Percentiles rank a stretch among this genome's conserved stretches.
phyloP scores from a whole-genome alignment of 2,113 vertebrate genomes.

The Cyanoderma ruficeps region DNA sequence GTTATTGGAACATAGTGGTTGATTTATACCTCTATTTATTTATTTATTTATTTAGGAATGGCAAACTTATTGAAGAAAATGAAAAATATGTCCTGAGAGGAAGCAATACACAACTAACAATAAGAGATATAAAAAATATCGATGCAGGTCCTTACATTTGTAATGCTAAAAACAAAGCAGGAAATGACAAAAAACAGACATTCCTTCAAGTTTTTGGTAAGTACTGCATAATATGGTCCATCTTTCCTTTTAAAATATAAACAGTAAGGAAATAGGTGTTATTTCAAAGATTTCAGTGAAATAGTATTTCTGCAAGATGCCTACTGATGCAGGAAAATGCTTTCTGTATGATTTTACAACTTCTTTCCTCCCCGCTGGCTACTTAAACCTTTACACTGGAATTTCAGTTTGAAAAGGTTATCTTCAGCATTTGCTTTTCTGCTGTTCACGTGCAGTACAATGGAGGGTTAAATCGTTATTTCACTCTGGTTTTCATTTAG shows the following conservation, averaged over 20 bases:
- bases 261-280: not conserved
- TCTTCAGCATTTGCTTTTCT: not conserved
- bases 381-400: not conserved
- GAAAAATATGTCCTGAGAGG: constrained; percentile 86
- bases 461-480: not conserved
- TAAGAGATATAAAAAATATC: constrained; percentile 85
- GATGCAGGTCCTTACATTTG: constrained; percentile 90
- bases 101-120: constrained; percentile 83
- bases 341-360: not conserved
- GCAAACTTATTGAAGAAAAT: constrained; percentile 84
- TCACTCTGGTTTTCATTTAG: not conserved
- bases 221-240: constrained; percentile 26
- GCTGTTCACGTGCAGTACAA: not conserved
- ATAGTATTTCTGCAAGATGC: not conserved
- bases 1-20: not conserved
- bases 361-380: not conserved
- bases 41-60: constrained; percentile 75
- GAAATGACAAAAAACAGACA: constrained; percentile 86
- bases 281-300: not conserved
- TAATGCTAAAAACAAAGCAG: constrained; percentile 92
- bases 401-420: not conserved
- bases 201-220: constrained; percentile 97
- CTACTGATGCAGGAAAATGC: not conserved
- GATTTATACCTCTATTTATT: not conserved
- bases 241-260: not conserved